Evolutionary conservation across 2,797 vertebrate species (phyloP).

Genomic region (Garrulus glandarius): DNA sequence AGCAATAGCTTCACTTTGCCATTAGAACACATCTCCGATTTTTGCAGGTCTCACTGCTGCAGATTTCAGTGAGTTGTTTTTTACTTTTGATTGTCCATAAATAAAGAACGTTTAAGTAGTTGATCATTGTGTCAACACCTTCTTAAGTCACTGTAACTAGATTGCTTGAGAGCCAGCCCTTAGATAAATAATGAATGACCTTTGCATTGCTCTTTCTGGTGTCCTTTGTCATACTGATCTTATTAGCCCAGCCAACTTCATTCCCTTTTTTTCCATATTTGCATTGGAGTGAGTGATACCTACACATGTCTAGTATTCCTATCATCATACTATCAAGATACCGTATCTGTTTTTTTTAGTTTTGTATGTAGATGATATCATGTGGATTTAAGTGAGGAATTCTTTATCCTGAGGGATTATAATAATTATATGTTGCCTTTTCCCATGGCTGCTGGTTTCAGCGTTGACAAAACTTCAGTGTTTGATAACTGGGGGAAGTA

Average conservation of each 20-base stretch:
- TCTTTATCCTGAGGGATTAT: not conserved
- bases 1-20: not conserved
- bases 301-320: accelerated
- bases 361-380: not conserved
- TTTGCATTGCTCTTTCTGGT: not conserved
- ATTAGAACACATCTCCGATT: accelerated
- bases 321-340: not conserved
- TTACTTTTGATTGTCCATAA: not conserved
- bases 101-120: not conserved
- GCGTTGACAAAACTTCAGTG: not conserved
- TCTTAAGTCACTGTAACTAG: not conserved
- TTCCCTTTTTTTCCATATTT: not conserved
- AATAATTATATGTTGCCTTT: not conserved
- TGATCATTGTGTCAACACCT: not conserved
- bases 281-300: not conserved
- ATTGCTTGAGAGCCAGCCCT: not conserved
- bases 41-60: not conserved
- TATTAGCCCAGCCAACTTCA: not conserved
- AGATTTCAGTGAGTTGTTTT: not conserved
- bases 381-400: not conserved
- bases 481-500: not conserved
- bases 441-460: not conserved
- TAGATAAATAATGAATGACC: not conserved
- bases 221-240: not conserved
- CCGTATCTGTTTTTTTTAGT: not conserved